These are phyloP conservation scores for Poecilus cupreus DNA, from an alignment of 2,888 invertebrate genomes.

Conservation along the genomic window DNA sequence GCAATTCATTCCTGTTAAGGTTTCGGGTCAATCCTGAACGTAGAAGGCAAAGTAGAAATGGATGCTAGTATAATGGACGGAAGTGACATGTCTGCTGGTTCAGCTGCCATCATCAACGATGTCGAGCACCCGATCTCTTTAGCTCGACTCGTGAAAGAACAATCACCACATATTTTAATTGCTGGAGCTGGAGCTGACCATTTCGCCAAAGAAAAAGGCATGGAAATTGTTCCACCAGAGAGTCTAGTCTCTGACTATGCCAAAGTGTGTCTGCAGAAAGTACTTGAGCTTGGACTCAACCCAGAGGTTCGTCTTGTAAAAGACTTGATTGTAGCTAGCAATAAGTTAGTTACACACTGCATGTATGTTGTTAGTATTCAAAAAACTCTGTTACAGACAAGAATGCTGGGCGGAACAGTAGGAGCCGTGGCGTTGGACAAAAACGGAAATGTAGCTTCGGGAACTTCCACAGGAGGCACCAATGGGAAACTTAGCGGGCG, in stretches of 20 bases:
- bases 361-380: neutral
- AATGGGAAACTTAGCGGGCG: constrained; percentile 84
- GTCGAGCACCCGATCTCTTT: constrained; percentile 76
- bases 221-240: constrained; percentile 76
- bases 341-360: neutral
- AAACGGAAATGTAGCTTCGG: constrained; percentile 82
- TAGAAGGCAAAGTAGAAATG: constrained; percentile 76
- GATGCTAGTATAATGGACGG: constrained; percentile 79
- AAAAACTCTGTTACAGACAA: constrained; percentile 13
- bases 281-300: constrained; percentile 73
- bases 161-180: constrained; percentile 74
- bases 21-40: constrained; percentile 74
- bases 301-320: constrained; percentile 62
- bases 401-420: constrained; percentile 83
- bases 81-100: constrained; percentile 72
- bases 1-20: constrained; percentile 66
- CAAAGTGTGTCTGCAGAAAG: constrained; percentile 75
- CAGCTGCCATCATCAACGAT: constrained; percentile 75
- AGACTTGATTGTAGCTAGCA: neutral
- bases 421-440: constrained; percentile 85
- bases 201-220: constrained; percentile 73
- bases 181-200: constrained; percentile 75
- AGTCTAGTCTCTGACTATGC: constrained; percentile 79
- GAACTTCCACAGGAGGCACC: constrained; percentile 87
- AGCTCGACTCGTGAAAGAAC: constrained; percentile 76